These are phyloP conservation scores for Bombus ignitus DNA, from an alignment of 1,140 invertebrate species.

Conservation along the genomic window DNA sequence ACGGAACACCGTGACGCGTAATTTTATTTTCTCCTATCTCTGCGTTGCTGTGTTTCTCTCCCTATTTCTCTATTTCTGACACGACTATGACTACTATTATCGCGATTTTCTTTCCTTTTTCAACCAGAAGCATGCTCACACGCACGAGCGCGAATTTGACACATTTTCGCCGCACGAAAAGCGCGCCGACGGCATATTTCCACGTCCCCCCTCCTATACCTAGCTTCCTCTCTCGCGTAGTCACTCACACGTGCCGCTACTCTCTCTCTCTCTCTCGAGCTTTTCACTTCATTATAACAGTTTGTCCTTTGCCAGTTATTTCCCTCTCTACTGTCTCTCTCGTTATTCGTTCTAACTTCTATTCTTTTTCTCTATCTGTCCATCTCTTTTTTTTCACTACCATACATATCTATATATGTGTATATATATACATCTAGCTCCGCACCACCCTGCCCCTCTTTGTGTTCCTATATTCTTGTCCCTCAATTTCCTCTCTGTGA, in stretches of 20 bases:
- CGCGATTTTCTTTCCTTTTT: background rate
- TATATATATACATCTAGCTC: no score
- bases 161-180: slow-evolving; percentile 62
- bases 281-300: slow-evolving; percentile 64
- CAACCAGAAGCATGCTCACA: slow-evolving; percentile 27
- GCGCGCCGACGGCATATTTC: slow-evolving; percentile 62
- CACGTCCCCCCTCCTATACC: slow-evolving; percentile 32
- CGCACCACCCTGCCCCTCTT: background rate
- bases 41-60: background rate
- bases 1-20: background rate
- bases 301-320: slow-evolving; percentile 45
- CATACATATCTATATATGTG: no score
- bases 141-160: slow-evolving; percentile 56
- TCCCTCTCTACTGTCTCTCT: slow-evolving; percentile 1
- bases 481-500: slow-evolving; percentile 42
- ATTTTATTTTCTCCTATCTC: background rate
- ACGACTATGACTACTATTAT: background rate
- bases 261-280: slow-evolving; percentile 25
- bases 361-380: background rate
- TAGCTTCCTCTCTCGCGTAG: background rate
- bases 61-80: background rate
- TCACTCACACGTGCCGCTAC: background rate
- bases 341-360: background rate
- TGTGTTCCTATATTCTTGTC: slow-evolving; percentile 2
- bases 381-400: background rate